Percentiles rank a stretch among this genome's conserved stretches.
Conservation (phyloP, 2,888 invertebrate genomes). For the Pedicia rivosa region DNA sequence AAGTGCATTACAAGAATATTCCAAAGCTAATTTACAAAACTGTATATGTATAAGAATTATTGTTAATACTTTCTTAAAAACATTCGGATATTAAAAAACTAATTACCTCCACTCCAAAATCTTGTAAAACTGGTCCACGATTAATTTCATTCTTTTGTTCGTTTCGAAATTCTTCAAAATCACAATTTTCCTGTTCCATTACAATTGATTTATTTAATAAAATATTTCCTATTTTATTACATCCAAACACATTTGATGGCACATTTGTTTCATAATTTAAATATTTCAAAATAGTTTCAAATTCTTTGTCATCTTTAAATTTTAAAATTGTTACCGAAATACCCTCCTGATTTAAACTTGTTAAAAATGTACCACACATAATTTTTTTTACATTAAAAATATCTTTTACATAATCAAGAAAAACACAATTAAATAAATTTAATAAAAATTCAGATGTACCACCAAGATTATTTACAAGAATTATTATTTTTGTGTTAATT, state of each 20-base stretch:
- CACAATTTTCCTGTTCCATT: background rate
- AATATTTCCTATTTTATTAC: background rate
- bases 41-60: too few relatives aligned
- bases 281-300: background rate
- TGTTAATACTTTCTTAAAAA: too few relatives aligned
- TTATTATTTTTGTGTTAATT: slow-evolving; percentile 32
- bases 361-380: slow-evolving; percentile 38
- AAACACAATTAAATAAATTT: slow-evolving; percentile 7
- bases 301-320: slow-evolving; percentile 26
- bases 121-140: too few relatives aligned
- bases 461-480: slow-evolving; percentile 66
- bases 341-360: slow-evolving; percentile 64
- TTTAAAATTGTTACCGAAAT: slow-evolving; percentile 56
- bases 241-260: slow-evolving; percentile 2
- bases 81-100: too few relatives aligned
- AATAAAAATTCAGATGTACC: slow-evolving; percentile 43
- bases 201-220: background rate
- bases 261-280: slow-evolving; percentile 2
- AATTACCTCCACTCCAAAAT: background rate
- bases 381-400: slow-evolving; percentile 7
- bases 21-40: background rate
- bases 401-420: slow-evolving; percentile 14
- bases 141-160: too few relatives aligned
- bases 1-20: slow-evolving; percentile 31
- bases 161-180: background rate